Conservation (phyloP, 2,113 vertebrate species). For the Leucosticte australis region DNA sequence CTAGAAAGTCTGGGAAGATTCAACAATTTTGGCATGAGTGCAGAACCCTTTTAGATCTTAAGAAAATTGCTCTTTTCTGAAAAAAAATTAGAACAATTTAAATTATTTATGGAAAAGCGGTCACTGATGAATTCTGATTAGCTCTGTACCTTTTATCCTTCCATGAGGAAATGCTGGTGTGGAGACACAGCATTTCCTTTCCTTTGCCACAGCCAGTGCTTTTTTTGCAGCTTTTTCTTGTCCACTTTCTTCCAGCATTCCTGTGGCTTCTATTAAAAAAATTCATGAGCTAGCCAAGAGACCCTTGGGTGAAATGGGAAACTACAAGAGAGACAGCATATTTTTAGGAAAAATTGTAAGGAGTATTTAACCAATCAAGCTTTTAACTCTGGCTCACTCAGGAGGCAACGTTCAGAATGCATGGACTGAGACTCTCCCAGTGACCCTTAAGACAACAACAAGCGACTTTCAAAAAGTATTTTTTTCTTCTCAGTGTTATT, state of each 20-base stretch:
- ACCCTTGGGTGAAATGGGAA: slow-evolving; percentile 32
- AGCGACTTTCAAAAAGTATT: neutral
- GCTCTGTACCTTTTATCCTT: neutral
- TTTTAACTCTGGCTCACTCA: neutral
- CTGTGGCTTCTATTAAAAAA: slow-evolving; percentile 16
- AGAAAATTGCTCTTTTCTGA: neutral
- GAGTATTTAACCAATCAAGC: slow-evolving; percentile 31
- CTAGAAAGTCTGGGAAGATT: neutral
- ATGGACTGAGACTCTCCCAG: neutral
- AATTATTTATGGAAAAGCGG: neutral
- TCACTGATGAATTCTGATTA: neutral
- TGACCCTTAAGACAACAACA: neutral
- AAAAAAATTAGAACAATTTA: neutral
- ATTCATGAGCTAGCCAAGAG: slow-evolving; percentile 21
- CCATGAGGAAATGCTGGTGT: neutral
- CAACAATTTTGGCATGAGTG: neutral
- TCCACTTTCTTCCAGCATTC: slow-evolving; percentile 6
- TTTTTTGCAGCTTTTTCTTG: neutral
- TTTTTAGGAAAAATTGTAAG: slow-evolving; percentile 26
- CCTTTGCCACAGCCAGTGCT: neutral
- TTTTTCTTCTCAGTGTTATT: slow-evolving; percentile 17
- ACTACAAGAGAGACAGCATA: neutral
- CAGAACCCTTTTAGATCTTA: neutral
- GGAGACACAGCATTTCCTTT: neutral
- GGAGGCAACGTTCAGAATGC: neutral